Conservation (phyloP, 2,888 invertebrate genomes). For the Andrena trimmerana region DNA sequence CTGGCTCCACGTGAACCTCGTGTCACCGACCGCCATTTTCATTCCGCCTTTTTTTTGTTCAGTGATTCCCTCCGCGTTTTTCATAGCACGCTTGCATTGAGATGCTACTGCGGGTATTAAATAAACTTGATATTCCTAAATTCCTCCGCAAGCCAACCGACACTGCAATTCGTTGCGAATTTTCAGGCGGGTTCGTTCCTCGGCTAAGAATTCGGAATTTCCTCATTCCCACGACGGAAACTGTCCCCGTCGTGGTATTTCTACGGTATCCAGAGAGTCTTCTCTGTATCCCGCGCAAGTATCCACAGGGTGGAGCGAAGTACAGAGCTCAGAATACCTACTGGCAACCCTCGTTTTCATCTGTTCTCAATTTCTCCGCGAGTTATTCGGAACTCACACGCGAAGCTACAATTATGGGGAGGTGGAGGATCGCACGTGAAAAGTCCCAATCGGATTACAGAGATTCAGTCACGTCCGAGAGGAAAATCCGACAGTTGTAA, state of each 20-base stretch:
- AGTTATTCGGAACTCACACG: no score
- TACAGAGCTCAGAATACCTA: background rate
- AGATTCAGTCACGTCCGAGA: background rate
- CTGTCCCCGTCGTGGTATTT: constrained; percentile 65
- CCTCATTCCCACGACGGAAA: constrained; percentile 61
- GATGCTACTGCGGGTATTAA: background rate
- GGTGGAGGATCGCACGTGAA: background rate
- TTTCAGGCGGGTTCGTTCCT: constrained; percentile 32
- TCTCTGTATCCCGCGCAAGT: background rate
- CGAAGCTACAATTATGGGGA: no score
- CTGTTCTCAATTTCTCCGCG: background rate
- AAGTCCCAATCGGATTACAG: background rate
- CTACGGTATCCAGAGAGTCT: constrained; percentile 44
- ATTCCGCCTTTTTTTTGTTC: background rate
- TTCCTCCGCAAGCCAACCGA: background rate
- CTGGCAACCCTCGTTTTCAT: background rate
- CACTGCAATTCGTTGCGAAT: constrained; percentile 44
- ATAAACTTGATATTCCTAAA: background rate
- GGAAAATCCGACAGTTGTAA: background rate
- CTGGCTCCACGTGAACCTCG: constrained; percentile 32
- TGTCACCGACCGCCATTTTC: constrained; percentile 44
- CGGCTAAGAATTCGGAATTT: constrained; percentile 65
- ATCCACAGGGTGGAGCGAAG: constrained; percentile 5
- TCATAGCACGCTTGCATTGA: background rate
- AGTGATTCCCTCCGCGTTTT: background rate